Conservation (phyloP, 2,888 invertebrate species). For the Ethmia dodecea region DNA sequence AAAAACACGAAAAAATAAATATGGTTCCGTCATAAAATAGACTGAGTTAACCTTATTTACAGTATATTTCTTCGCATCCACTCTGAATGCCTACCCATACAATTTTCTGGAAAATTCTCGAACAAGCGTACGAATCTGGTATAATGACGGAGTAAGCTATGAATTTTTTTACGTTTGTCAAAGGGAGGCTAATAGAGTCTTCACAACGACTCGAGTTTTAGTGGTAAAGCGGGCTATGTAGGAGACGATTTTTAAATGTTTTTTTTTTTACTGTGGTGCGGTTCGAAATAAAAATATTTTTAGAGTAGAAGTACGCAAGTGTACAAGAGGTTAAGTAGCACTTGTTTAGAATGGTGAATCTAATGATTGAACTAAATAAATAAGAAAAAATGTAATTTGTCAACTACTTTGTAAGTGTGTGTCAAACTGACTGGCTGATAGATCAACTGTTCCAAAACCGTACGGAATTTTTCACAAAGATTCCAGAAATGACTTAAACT, state of each 20-base stretch:
- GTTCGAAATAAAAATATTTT: background rate
- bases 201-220: conserved; percentile 26
- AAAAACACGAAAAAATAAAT: background rate
- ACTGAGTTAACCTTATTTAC: background rate
- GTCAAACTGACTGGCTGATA: no score
- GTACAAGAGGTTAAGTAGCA: background rate
- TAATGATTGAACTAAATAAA: background rate
- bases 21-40: background rate
- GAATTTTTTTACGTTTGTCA: conserved; percentile 27
- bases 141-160: conserved; percentile 25
- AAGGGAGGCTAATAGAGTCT: conserved; percentile 27
- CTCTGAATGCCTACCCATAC: background rate
- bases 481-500: no score
- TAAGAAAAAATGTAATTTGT: no score
- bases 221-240: conserved; percentile 16
- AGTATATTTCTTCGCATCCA: background rate
- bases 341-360: background rate
- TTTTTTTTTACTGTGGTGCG: background rate
- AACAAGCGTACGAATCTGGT: conserved; percentile 25
- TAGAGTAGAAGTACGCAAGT: background rate
- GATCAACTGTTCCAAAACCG: no score
- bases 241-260: background rate
- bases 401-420: background rate
- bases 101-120: background rate
- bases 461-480: no score